Evolutionary conservation across 2,888 invertebrate species (phyloP).

Genomic region (Scaptomyza flava): DNA sequence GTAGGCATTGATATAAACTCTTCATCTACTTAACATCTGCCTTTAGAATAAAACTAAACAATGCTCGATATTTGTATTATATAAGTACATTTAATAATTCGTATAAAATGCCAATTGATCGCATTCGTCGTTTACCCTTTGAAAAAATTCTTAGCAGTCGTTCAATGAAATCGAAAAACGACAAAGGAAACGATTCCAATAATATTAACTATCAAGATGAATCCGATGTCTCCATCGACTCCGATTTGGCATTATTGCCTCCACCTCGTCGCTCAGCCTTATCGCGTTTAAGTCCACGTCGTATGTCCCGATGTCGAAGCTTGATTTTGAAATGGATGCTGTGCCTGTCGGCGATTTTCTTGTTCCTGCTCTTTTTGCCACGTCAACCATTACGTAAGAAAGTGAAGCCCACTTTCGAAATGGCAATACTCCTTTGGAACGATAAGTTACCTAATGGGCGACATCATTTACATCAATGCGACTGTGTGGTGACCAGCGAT

Average conservation of each 20-base stretch:
- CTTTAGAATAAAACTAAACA: neutral
- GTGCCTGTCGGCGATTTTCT: neutral
- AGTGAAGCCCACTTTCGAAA: rapidly evolving
- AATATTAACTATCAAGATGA: neutral
- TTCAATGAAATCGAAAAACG: neutral
- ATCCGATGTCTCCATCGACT: neutral
- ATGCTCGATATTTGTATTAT: neutral
- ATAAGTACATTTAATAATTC: neutral
- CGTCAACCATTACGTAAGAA: neutral
- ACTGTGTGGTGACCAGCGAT: slow-evolving; percentile 49
- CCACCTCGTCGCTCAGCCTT: slow-evolving; percentile 37
- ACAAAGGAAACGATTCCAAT: neutral
- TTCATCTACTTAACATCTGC: neutral
- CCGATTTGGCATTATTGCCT: slow-evolving; percentile 25
- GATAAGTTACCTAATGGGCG: neutral
- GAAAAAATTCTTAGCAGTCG: slow-evolving; percentile 30
- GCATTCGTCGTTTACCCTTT: neutral
- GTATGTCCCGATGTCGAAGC: neutral
- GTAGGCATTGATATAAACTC: neutral
- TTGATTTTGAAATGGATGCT: slow-evolving; percentile 21
- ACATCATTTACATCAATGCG: slow-evolving; percentile 32
- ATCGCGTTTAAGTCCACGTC: slow-evolving; percentile 13
- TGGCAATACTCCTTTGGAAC: slow-evolving; percentile 60
- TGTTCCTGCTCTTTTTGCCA: slow-evolving; percentile 21
- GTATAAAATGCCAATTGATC: slow-evolving; percentile 3